Base-by-base conservation (phyloP, 2,113 vertebrate species). In the Illadopsis cleaveri region DNA sequence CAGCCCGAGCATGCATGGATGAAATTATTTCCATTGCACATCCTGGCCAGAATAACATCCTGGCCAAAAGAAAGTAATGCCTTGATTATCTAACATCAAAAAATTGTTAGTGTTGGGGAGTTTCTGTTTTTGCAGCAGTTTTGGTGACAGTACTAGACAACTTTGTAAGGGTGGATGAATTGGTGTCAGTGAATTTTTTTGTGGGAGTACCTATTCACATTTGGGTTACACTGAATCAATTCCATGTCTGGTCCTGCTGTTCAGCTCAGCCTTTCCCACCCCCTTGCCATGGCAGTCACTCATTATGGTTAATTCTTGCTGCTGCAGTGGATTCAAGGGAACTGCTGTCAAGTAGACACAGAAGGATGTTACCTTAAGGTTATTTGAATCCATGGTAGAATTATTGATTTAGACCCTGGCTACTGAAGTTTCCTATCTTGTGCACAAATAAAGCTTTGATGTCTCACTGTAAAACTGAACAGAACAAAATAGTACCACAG, bases 1-100 rank as follows among this genome's bases (percentile, higher is more conserved):
- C 58, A 57, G 18, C 10, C 6, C 0, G 0, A 50, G 20, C 19
- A n/a, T 25, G 20, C 3, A n/a, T 17, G 16, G 13, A 31, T 48
- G 24, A 85, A 66, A 50, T 35, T 0, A 42, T 76, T 86, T 66
- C 31, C 35, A 22, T 31, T 57, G 16, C 7, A 35, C 21, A 42
- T 23, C 35, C 24, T 40, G 8, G n/a, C n/a, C n/a, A 40, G 30
- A 64, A 40, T n/a, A 73, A 38, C 11, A 33, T 38, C 28, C 28
- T n/a, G 50, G n/a, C 15, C 15, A 47, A 30, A 56, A n/a, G 19
- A 73, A 85, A 56, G 12, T 12, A 50, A 50, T 35, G 42, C 4
- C 13, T 57, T 42, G 30, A 58, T 57, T 58, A 11, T 76, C 35
- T 35, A 40, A 57, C 15, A 25, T 10, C 20, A 21, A 57, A 76